These are phyloP conservation scores for Diabrotica virgifera DNA, from an alignment of 1,140 invertebrate genomes.

Conservation along the genomic window DNA sequence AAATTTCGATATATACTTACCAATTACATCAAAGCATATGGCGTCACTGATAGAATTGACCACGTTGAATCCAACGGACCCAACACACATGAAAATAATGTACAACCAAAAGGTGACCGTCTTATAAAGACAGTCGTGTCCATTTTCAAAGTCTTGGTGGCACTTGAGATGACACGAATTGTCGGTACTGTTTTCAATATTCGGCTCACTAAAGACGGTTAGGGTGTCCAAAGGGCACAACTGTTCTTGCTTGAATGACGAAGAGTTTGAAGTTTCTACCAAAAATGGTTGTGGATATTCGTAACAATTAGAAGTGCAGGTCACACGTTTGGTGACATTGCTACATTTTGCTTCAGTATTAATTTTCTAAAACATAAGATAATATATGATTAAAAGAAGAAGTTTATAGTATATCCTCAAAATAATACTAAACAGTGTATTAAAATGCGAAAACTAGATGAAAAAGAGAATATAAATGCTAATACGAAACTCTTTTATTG, in stretches of 20 bases:
- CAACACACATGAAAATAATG: slow-evolving; percentile 65
- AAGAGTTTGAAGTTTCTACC: slow-evolving; percentile 3
- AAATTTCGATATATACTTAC: slow-evolving; percentile 48
- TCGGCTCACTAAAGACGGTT: no score
- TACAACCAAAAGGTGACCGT: slow-evolving; percentile 66
- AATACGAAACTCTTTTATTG: no score
- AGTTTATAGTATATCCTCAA: background rate
- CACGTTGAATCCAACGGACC: slow-evolving; percentile 73
- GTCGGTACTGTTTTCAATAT: no score
- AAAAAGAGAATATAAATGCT: no score
- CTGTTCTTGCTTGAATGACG: no score
- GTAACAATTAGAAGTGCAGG: slow-evolving; percentile 33
- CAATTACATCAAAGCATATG: slow-evolving; percentile 76
- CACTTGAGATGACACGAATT: background rate
- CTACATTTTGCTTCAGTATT: slow-evolving; percentile 12
- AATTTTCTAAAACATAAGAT: slow-evolving; percentile 13
- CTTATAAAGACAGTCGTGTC: slow-evolving; percentile 25
- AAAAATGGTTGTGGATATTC: slow-evolving; percentile 19
- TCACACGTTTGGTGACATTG: slow-evolving; percentile 24
- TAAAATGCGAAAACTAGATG: no score
- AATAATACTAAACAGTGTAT: no score
- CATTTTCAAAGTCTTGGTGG: slow-evolving; percentile 22
- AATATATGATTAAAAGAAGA: no score
- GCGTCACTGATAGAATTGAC: slow-evolving; percentile 75
- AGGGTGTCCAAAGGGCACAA: no score